Evolutionary conservation across 2,797 vertebrate species (phyloP).

Genomic region (Sebastolobus altivelis): DNA sequence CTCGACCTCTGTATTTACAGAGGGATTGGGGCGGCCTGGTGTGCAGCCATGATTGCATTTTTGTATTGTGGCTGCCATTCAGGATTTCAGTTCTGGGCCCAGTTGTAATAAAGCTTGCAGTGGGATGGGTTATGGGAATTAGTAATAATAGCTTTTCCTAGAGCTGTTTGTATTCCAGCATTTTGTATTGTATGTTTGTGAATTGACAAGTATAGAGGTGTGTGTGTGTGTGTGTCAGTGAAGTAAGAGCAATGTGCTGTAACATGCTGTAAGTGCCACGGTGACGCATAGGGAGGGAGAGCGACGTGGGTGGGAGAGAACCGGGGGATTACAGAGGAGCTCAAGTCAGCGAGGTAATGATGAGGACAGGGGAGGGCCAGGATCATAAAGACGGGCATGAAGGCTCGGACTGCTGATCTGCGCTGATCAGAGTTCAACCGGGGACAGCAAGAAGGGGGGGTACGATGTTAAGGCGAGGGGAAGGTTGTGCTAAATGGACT

Average conservation of each 20-base stretch:
- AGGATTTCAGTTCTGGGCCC: conserved; percentile 49
- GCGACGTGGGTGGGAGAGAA: background rate
- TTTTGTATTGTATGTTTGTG: background rate
- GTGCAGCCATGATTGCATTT: conserved; percentile 58
- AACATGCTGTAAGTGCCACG: conserved; percentile 1
- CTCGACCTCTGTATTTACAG: conserved; percentile 44
- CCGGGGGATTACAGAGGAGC: background rate
- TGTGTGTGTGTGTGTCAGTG: background rate
- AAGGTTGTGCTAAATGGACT: conserved; percentile 47
- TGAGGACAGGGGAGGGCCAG: background rate
- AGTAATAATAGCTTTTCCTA: conserved; percentile 1
- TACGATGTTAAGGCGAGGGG: conserved; percentile 17
- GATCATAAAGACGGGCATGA: conserved; percentile 5
- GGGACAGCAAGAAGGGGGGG: conserved; percentile 24
- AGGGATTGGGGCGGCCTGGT: conserved; percentile 48
- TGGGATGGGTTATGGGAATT: background rate
- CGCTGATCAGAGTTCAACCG: conserved; percentile 32
- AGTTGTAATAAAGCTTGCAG: conserved; percentile 30
- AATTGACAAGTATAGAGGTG: background rate
- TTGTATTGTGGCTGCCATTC: conserved; percentile 45
- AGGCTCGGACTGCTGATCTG: conserved; percentile 12
- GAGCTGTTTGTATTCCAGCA: background rate
- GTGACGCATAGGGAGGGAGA: background rate
- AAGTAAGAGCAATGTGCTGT: conserved; percentile 1
- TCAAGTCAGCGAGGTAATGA: conserved; percentile 21